Evolutionary conservation across 92 coral and sea anemone genomes (phyloP).

Genomic region (Palythoa grandiflora): DNA sequence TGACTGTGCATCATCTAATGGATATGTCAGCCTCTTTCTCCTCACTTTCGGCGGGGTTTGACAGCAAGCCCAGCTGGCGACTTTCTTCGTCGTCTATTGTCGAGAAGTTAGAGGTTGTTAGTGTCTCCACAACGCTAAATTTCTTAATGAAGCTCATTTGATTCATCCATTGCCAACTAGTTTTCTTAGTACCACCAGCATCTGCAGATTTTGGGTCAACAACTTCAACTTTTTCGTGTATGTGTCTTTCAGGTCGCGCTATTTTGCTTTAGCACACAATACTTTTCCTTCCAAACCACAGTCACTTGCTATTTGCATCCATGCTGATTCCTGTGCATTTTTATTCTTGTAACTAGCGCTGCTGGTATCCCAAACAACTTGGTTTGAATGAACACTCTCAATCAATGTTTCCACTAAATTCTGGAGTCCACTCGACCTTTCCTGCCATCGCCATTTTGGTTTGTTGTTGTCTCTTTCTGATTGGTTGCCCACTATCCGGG

Average conservation of each 20-base stretch:
- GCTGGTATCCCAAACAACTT: slow-evolving; percentile 5
- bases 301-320: slow-evolving; percentile 16
- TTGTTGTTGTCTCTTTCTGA: too few species aligned
- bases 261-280: not conserved
- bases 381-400: not conserved
- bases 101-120: slow-evolving; percentile 15
- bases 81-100: not conserved
- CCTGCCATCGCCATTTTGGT: not conserved
- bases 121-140: slow-evolving; percentile 20
- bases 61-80: slow-evolving; percentile 8
- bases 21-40: slow-evolving; percentile 10
- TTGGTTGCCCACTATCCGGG: too few species aligned
- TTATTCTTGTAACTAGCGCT: not conserved
- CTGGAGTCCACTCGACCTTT: slow-evolving; percentile 2
- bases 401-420: slow-evolving; percentile 1
- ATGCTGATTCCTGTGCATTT: slow-evolving; percentile 1
- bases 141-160: slow-evolving; percentile 9
- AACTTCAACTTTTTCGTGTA: slow-evolving; percentile 10
- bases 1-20: slow-evolving; percentile 6
- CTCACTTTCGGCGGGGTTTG: slow-evolving; percentile 5
- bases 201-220: slow-evolving; percentile 15
- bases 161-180: slow-evolving; percentile 19
- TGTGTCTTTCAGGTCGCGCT: not conserved
- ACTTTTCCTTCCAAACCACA: not conserved
- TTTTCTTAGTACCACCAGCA: slow-evolving; percentile 21